A percentile compares a stretch with the other conserved stretches of the same genome.
Conservation (phyloP, 2,797 vertebrate species). For the Molossus molossus region DNA sequence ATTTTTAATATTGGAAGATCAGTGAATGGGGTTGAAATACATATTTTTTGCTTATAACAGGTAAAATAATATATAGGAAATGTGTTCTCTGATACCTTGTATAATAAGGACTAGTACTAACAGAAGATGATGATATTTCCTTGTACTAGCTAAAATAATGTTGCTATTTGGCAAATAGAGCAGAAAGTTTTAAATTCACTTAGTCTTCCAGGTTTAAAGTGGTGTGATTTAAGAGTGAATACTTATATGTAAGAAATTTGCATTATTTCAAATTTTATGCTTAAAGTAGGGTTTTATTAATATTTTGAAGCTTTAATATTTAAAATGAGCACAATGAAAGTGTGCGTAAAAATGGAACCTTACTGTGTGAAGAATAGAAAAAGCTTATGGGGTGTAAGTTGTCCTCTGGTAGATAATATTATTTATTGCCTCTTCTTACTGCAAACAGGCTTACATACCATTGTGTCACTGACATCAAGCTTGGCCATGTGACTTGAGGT, state of each 20-base stretch:
- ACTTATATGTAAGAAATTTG: not conserved
- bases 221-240: not conserved
- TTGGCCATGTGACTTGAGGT: not conserved
- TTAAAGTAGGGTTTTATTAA: not conserved
- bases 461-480: not conserved
- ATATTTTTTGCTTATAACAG: not conserved
- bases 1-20: not conserved
- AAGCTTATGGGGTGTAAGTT: not conserved
- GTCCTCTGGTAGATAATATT: not conserved
- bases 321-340: not conserved
- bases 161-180: not conserved
- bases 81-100: not conserved
- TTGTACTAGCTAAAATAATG: not conserved
- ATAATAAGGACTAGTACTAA: not conserved
- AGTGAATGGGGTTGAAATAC: not conserved
- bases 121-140: not conserved
- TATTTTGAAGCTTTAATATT: constrained; percentile 30
- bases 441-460: not conserved
- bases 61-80: not conserved
- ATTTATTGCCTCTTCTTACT: not conserved
- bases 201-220: not conserved
- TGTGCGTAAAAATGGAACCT: not conserved
- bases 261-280: not conserved
- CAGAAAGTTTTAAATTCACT: not conserved
- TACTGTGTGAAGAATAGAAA: not conserved